Conservation (phyloP, 2,888 invertebrate genomes). For the Apotomis capreana region DNA sequence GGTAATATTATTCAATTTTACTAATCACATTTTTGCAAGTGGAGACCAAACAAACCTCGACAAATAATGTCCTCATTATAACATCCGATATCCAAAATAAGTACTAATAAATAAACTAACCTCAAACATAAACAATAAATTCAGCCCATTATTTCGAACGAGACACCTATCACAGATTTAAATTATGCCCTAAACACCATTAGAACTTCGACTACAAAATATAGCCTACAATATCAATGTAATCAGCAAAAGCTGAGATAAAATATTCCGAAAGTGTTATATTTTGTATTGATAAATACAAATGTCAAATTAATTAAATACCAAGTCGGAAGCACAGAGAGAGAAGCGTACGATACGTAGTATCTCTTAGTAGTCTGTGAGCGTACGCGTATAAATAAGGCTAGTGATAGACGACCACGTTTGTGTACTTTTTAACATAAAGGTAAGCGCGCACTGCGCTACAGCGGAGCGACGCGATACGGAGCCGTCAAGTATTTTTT, state of each 20-base stretch:
- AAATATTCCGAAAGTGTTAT: constrained; percentile 8
- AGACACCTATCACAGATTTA: background rate
- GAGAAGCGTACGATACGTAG: too few species aligned
- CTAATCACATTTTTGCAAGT: background rate
- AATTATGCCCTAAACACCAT: background rate
- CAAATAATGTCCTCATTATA: background rate
- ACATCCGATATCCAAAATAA: background rate
- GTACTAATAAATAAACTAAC: constrained; percentile 17
- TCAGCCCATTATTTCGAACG: constrained; percentile 21
- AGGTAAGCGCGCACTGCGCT: too few species aligned
- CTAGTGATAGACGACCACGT: too few species aligned
- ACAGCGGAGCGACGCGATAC: too few species aligned
- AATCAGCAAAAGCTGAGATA: constrained; percentile 12
- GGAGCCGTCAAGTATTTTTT: too few species aligned
- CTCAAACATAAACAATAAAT: constrained; percentile 25
- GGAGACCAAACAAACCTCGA: background rate
- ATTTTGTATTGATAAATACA: constrained; percentile 31
- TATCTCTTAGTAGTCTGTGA: too few species aligned
- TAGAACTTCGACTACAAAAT: background rate
- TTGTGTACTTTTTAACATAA: too few species aligned
- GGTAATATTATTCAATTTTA: background rate
- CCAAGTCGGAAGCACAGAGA: background rate
- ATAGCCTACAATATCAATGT: constrained; percentile 1
- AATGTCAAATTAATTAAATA: constrained; percentile 13
- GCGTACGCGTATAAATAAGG: too few species aligned